Percentiles rank a stretch among this genome's conserved stretches.
Conservation (phyloP, 2,113 vertebrate species). For the Psettodes erumei region DNA sequence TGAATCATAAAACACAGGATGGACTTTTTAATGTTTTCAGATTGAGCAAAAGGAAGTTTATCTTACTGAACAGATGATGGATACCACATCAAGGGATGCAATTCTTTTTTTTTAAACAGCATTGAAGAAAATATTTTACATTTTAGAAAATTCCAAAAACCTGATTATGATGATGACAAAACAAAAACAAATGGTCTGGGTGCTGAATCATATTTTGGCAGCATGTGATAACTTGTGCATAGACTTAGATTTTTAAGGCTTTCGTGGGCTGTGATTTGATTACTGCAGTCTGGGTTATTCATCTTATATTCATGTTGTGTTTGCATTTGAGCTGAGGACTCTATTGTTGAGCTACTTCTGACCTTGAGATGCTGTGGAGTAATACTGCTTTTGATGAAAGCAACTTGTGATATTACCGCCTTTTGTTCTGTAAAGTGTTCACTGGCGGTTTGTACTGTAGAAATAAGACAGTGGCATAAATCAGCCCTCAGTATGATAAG, state of each 20-base stretch:
- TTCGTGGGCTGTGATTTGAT: not conserved
- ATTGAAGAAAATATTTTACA: too few relatives aligned
- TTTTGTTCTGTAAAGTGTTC: not conserved
- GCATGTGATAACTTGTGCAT: too few relatives aligned
- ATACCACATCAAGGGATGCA: not conserved
- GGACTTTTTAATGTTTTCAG: not conserved
- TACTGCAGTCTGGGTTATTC: not conserved
- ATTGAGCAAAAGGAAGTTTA: not conserved
- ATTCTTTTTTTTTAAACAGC: too few relatives aligned
- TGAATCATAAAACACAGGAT: not conserved
- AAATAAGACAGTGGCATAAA: not conserved
- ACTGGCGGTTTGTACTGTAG: not conserved
- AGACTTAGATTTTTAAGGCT: too few relatives aligned
- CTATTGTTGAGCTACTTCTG: not conserved
- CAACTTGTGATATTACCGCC: not conserved
- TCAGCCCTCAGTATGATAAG: not conserved
- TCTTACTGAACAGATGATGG: not conserved
- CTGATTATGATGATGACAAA: not conserved
- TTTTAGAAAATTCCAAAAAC: not conserved
- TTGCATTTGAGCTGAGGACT: not conserved
- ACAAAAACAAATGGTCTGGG: too few relatives aligned
- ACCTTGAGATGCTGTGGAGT: not conserved
- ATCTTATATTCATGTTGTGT: not conserved
- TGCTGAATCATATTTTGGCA: too few relatives aligned
- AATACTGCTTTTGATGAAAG: not conserved